Evolutionary conservation across 1,140 invertebrate species (phyloP).

Genomic region (Drosophila virilis): DNA sequence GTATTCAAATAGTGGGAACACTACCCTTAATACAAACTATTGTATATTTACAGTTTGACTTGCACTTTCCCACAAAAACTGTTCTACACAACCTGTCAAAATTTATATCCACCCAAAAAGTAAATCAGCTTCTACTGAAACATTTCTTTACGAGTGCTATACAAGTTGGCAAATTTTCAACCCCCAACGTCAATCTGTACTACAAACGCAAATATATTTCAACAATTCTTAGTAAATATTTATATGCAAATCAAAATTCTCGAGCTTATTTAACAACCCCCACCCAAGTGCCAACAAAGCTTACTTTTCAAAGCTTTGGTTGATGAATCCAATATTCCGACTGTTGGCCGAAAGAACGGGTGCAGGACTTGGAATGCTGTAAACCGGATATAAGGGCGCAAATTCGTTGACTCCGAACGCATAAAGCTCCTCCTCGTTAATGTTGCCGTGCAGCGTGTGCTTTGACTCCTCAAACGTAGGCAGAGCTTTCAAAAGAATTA

Average conservation of each 20-base stretch:
- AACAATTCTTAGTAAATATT: slow-evolving; percentile 11
- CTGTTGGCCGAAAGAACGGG: slow-evolving; percentile 41
- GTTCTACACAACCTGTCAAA: neutral
- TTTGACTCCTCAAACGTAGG: slow-evolving; percentile 71
- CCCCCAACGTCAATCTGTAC: neutral
- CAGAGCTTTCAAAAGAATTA: slow-evolving; percentile 34
- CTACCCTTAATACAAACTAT: neutral
- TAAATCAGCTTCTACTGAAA: neutral
- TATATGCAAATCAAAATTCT: neutral
- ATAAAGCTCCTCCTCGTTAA: slow-evolving; percentile 77
- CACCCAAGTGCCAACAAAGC: too few species aligned
- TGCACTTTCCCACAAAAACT: neutral
- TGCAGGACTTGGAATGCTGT: slow-evolving; percentile 69
- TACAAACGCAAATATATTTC: slow-evolving; percentile 26
- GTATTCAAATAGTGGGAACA: neutral
- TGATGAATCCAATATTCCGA: slow-evolving; percentile 53
- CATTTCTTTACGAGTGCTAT: too few species aligned
- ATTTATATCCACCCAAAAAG: neutral
- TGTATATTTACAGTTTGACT: too few species aligned
- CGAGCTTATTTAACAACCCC: neutral
- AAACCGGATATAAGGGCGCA: slow-evolving; percentile 80
- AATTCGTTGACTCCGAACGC: slow-evolving; percentile 74
- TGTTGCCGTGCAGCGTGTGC: slow-evolving; percentile 66
- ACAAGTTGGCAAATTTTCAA: neutral
- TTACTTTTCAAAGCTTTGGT: slow-evolving; percentile 65